phyloP scores from a whole-genome alignment of 30 jellyfish, hydroid and myxozoan genomes.

The Rhopilema esculentum region DNA sequence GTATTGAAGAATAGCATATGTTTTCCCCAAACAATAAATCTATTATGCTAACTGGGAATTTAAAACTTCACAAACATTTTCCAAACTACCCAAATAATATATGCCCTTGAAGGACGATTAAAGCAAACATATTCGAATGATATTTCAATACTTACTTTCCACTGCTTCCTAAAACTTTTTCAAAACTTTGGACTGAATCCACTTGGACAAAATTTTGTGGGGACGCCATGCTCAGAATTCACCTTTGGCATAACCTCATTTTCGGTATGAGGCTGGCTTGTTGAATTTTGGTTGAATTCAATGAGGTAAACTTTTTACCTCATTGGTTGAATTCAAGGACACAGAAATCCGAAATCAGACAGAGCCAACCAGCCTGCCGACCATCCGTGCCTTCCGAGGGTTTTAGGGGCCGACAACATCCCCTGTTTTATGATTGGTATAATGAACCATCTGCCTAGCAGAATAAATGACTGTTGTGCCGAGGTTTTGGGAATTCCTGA shows the following conservation, averaged over 20 bases:
- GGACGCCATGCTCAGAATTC: slow-evolving; percentile 45
- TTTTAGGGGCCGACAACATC: too few species aligned
- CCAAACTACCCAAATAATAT: neutral
- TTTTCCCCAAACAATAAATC: neutral
- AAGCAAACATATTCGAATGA: neutral
- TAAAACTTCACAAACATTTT: neutral
- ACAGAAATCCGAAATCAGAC: too few species aligned
- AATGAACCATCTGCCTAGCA: too few species aligned
- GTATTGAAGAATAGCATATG: too few species aligned
- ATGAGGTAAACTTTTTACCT: too few species aligned
- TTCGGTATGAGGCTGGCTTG: neutral
- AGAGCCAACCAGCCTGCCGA: too few species aligned
- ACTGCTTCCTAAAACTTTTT: slow-evolving; percentile 17
- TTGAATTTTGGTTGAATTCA: neutral
- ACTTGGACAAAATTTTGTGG: slow-evolving; percentile 5
- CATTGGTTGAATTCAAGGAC: too few species aligned
- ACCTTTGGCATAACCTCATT: neutral
- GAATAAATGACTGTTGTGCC: too few species aligned
- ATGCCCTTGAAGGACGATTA: neutral
- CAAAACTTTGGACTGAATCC: slow-evolving; percentile 6
- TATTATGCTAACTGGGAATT: neutral
- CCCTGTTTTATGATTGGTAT: too few species aligned
- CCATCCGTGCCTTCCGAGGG: too few species aligned
- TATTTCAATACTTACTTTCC: slow-evolving; percentile 7
- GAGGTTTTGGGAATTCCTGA: too few species aligned